Conservation (phyloP, 2,113 vertebrate genomes). For the Aspidoscelis tigris region DNA sequence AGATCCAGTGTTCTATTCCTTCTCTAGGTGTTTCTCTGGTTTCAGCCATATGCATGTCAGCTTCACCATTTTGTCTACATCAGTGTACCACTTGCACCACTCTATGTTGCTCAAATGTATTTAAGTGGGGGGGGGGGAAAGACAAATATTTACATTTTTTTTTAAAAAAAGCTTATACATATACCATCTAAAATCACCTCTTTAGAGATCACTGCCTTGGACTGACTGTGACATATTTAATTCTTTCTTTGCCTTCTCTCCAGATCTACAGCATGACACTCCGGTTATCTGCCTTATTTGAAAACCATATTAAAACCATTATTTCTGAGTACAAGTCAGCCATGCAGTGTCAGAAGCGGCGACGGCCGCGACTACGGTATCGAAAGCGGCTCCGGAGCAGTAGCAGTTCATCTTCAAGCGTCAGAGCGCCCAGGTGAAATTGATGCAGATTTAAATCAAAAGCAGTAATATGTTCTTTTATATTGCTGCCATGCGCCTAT, state of each 20-base stretch:
- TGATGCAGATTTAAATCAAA: neutral
- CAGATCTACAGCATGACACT: constrained; percentile 98
- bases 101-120: no score
- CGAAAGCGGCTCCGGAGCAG: constrained; percentile 87
- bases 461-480: neutral
- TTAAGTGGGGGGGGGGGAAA: no score
- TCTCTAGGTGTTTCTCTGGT: no score
- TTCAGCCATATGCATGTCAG: no score
- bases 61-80: no score
- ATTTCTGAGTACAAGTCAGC: constrained; percentile 94
- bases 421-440: constrained; percentile 82
- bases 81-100: no score
- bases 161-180: no score
- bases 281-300: constrained; percentile 94
- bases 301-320: constrained; percentile 89
- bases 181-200: no score
- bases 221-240: neutral
- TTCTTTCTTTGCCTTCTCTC: neutral
- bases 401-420: constrained; percentile 83
- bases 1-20: no score
- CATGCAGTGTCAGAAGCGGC: constrained; percentile 87
- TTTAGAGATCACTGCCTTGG: neutral
- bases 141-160: no score
- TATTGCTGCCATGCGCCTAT: no score
- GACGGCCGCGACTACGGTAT: constrained; percentile 78